These are phyloP conservation scores for Cavia porcellus DNA, from an alignment of 2,113 vertebrate species.

Conservation along the genomic window DNA sequence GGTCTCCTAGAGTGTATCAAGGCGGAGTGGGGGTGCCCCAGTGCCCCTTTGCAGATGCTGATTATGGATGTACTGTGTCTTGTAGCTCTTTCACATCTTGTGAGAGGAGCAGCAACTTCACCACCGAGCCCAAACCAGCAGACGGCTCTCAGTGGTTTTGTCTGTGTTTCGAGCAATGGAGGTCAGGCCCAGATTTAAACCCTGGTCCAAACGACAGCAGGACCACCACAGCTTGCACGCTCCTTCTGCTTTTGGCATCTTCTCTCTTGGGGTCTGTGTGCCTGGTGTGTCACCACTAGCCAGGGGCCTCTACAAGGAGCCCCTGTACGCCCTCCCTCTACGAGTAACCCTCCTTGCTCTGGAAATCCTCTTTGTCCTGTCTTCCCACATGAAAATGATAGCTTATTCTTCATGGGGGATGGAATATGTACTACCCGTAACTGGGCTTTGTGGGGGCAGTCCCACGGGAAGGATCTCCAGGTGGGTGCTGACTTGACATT, in stretches of 20 bases:
- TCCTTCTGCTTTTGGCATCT: neutral
- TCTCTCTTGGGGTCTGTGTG: neutral
- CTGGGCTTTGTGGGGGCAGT: neutral
- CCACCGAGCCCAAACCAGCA: neutral
- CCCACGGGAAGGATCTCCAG: neutral
- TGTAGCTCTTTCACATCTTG: neutral
- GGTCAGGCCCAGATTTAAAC: neutral
- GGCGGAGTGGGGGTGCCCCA: neutral
- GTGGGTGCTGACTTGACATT: neutral
- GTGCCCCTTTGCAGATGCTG: too few relatives aligned
- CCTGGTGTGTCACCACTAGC: neutral
- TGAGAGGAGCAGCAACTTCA: neutral
- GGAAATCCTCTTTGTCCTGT: neutral
- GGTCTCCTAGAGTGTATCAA: accelerated
- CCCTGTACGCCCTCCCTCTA: accelerated
- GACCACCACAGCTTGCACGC: accelerated
- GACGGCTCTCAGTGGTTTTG: neutral
- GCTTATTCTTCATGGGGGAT: accelerated
- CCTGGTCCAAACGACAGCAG: too few relatives aligned
- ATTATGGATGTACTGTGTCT: neutral
- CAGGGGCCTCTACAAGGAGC: neutral
- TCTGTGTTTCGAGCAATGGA: neutral
- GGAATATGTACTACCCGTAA: neutral
- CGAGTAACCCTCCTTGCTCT: neutral
- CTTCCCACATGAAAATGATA: neutral